Percentiles rank a stretch among this genome's conserved stretches.
These are phyloP conservation scores for Noctilio leporinus DNA, from an alignment of 2,113 vertebrate species.

Conservation along the genomic window DNA sequence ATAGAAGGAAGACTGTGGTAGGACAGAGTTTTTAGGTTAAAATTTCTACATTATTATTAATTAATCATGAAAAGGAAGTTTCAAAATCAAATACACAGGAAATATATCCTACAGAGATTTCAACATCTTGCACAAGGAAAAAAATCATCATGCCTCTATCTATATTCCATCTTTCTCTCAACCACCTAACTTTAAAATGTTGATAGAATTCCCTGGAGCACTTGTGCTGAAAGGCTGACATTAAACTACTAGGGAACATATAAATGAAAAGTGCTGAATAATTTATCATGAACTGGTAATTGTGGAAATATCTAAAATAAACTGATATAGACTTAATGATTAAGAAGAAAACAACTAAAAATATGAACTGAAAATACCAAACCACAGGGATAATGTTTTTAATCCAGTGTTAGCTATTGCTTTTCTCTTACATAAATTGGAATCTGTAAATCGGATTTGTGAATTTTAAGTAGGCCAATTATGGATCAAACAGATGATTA, in stretches of 20 bases:
- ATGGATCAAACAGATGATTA: slow-evolving; percentile 58
- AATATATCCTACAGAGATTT: slow-evolving; percentile 22
- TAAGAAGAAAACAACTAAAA: slow-evolving; percentile 49
- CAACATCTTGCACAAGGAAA: not conserved
- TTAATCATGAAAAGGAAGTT: not conserved
- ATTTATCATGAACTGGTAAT: slow-evolving; percentile 50
- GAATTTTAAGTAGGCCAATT: slow-evolving; percentile 68
- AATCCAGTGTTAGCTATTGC: not conserved
- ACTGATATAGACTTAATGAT: slow-evolving; percentile 27
- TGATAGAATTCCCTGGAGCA: slow-evolving; percentile 20
- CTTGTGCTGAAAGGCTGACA: slow-evolving; percentile 46
- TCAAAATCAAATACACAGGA: slow-evolving; percentile 11
- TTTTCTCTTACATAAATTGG: slow-evolving; percentile 36
- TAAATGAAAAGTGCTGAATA: slow-evolving; percentile 55
- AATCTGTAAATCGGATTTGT: slow-evolving; percentile 62
- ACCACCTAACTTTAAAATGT: slow-evolving; percentile 39
- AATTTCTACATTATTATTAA: not conserved
- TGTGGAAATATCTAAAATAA: slow-evolving; percentile 55
- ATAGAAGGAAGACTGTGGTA: not conserved
- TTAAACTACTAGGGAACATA: slow-evolving; percentile 36
- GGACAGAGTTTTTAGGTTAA: not conserved
- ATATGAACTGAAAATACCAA: slow-evolving; percentile 49
- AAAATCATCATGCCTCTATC: not conserved
- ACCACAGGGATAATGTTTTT: slow-evolving; percentile 42
- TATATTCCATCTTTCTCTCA: slow-evolving; percentile 5